These are phyloP conservation scores for Cephus pulcher DNA, from an alignment of 2,888 invertebrate species.

Conservation along the genomic window DNA sequence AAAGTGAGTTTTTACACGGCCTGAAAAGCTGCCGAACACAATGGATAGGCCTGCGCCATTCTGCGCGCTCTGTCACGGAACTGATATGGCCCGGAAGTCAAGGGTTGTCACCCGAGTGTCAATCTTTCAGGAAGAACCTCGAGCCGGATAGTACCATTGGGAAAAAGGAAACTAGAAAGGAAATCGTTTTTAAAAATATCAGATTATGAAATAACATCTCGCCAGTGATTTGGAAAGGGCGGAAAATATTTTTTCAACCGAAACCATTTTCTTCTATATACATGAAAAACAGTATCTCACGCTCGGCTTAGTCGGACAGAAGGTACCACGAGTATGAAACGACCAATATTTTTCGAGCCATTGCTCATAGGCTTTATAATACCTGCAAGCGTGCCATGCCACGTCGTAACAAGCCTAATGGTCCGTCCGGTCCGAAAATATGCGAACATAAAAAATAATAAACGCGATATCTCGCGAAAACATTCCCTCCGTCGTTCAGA, in stretches of 20 bases:
- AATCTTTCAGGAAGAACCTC: not conserved
- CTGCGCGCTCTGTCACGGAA: not conserved
- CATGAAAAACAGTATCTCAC: not conserved
- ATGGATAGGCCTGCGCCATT: not conserved
- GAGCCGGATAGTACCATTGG: not conserved
- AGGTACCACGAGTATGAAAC: not conserved
- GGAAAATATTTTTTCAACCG: not conserved
- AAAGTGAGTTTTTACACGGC: slow-evolving; percentile 27
- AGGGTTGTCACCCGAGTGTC: not conserved
- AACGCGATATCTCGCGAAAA: slow-evolving; percentile 11
- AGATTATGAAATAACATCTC: not conserved
- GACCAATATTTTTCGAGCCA: slow-evolving; percentile 20
- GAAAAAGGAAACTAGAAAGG: slow-evolving; percentile 4
- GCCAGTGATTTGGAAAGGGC: not conserved
- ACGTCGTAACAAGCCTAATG: slow-evolving; percentile 11
- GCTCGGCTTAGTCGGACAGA: not conserved
- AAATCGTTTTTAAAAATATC: not conserved
- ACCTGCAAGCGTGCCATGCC: slow-evolving; percentile 4
- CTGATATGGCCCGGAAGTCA: slow-evolving; percentile 3
- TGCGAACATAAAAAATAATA: slow-evolving; percentile 19
- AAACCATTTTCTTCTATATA: not conserved
- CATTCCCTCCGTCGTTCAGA: not conserved
- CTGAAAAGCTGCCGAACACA: slow-evolving; percentile 4
- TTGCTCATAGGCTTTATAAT: slow-evolving; percentile 10
- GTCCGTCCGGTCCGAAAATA: slow-evolving; percentile 16